phyloP scores from a whole-genome alignment of 2,888 invertebrate genomes.

The Cecidostiba fungosa region DNA sequence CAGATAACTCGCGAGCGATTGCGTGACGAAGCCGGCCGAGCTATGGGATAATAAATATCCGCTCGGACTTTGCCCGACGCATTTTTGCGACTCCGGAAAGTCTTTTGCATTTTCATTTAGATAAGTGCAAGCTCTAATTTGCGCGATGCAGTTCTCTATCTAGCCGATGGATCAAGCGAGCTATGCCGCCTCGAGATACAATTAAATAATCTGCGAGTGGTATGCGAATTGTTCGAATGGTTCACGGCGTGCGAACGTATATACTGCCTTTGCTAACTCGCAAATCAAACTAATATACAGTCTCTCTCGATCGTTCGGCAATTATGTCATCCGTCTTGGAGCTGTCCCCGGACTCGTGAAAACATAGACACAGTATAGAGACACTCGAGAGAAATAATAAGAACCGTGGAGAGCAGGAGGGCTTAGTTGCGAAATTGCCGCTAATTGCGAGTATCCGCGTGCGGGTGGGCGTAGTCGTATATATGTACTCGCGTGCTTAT shows the following conservation, averaged over 20 bases:
- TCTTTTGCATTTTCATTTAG: slow-evolving; percentile 36
- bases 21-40: slow-evolving; percentile 19
- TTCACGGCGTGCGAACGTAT: background rate
- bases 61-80: background rate
- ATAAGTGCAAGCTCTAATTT: slow-evolving; percentile 37
- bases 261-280: too few species aligned
- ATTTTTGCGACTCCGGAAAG: background rate
- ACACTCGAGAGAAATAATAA: background rate
- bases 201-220: background rate
- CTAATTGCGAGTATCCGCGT: slow-evolving; percentile 34
- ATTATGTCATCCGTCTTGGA: slow-evolving; percentile 39
- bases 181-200: background rate
- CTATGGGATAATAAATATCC: slow-evolving; percentile 30
- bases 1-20: background rate
- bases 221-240: background rate
- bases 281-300: background rate
- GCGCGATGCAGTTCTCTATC: background rate
- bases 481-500: background rate
- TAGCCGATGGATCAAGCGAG: background rate
- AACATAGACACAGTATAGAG: background rate
- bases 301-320: slow-evolving; percentile 11
- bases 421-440: slow-evolving; percentile 33
- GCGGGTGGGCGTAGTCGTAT: background rate
- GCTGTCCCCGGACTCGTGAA: background rate
- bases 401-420: background rate